Percentiles rank a stretch among this genome's conserved stretches.
Evolutionary conservation across 2,888 invertebrate species (phyloP).

Genomic region (Cancer borealis): DNA sequence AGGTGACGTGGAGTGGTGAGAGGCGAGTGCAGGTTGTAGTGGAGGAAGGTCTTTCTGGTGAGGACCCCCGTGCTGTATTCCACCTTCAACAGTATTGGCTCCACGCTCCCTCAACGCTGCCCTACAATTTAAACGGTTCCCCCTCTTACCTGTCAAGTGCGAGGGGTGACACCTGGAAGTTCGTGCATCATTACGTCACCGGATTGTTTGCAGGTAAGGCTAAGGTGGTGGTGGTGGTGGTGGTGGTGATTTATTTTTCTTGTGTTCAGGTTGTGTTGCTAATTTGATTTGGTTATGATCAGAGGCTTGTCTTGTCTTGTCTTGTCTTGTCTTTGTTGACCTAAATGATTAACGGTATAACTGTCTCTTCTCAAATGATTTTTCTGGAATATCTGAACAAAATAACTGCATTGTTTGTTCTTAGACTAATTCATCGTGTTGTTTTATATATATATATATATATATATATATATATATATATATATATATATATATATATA

Average conservation of each 20-base stretch:
- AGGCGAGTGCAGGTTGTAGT: not conserved
- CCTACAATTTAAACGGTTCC: slow-evolving; percentile 37
- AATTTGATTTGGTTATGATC: no score
- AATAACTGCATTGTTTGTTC: no score
- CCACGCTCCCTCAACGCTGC: slow-evolving; percentile 51
- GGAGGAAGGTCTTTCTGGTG: not conserved
- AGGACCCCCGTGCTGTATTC: slow-evolving; percentile 17
- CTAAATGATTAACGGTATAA: no score
- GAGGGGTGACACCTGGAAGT: slow-evolving; percentile 36
- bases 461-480: no score
- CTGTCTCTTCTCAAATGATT: no score
- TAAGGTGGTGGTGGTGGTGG: not conserved
- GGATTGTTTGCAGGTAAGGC: not conserved
- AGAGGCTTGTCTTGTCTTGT: no score
- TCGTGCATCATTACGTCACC: not conserved
- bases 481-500: slow-evolving; percentile 48
- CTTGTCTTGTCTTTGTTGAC: no score
- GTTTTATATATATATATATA: no score
- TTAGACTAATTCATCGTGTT: no score
- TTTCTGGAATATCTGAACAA: no score
- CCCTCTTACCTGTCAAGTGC: not conserved
- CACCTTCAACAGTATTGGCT: slow-evolving; percentile 18
- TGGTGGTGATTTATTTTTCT: no score
- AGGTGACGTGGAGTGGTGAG: not conserved
- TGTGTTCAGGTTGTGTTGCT: no score